These are phyloP conservation scores for Petroica traversi DNA, from an alignment of 2,113 vertebrate species.

Conservation along the genomic window DNA sequence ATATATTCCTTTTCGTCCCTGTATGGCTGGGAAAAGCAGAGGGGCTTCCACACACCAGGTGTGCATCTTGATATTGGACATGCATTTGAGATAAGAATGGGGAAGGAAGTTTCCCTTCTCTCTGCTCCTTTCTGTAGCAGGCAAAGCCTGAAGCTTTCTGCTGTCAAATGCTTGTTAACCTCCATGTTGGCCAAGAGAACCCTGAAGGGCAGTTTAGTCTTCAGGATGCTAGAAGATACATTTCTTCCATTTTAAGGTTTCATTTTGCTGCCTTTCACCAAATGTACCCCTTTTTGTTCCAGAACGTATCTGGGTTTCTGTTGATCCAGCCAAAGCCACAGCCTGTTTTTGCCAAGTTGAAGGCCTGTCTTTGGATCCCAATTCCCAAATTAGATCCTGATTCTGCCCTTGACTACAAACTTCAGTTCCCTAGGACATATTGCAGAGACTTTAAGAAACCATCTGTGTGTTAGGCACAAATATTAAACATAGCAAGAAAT, in stretches of 20 bases:
- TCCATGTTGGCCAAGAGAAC: not conserved
- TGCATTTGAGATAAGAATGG: not conserved
- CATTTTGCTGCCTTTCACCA: not conserved
- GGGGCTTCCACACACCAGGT: not conserved
- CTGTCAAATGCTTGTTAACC: rapidly evolving
- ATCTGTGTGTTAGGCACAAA: not conserved
- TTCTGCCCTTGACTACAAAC: not conserved
- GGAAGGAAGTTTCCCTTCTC: not conserved
- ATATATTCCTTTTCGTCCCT: not conserved
- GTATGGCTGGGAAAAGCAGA: not conserved
- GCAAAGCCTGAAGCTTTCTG: not conserved
- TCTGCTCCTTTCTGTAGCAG: not conserved
- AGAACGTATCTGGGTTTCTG: not conserved
- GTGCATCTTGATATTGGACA: not conserved
- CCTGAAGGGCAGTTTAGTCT: not conserved
- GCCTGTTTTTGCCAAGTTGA: not conserved
- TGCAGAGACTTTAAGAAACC: not conserved
- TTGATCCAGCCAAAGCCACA: not conserved
- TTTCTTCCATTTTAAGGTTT: not conserved
- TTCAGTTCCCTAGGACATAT: not conserved
- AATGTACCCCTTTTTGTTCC: not conserved
- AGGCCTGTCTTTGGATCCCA: not conserved
- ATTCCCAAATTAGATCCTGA: not conserved
- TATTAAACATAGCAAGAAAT: not conserved
- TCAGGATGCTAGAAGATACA: not conserved